These are phyloP conservation scores for Motacilla tschutschensis DNA, from an alignment of 2,113 vertebrate genomes.

Conservation along the genomic window DNA sequence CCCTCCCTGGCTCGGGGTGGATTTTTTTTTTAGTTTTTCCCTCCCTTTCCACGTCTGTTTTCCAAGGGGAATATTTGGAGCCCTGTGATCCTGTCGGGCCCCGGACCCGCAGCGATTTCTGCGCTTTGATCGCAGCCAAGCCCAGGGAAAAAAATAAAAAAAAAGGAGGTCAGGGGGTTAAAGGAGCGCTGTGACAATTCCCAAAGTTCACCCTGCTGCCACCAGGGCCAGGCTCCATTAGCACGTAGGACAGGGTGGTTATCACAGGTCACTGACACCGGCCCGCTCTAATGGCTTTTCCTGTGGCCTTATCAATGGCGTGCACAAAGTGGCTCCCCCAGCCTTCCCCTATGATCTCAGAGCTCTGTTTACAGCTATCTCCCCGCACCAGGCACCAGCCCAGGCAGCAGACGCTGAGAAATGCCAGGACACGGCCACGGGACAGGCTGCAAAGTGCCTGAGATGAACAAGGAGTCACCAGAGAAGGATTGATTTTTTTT, in stretches of 20 bases:
- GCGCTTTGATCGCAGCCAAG: constrained; percentile 46
- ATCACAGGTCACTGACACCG: constrained; percentile 57
- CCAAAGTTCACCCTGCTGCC: constrained; percentile 50
- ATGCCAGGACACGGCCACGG: constrained; percentile 47
- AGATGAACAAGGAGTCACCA: constrained; percentile 32
- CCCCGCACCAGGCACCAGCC: constrained; percentile 60
- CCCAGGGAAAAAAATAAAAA: neutral
- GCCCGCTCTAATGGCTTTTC: constrained; percentile 70
- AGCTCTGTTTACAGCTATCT: constrained; percentile 67
- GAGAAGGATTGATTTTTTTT: constrained; percentile 15
- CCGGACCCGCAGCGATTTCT: neutral
- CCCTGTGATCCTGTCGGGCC: neutral
- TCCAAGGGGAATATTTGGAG: constrained; percentile 9
- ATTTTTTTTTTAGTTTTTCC: neutral
- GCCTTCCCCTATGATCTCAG: constrained; percentile 65
- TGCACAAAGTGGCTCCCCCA: constrained; percentile 69
- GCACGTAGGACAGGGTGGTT: constrained; percentile 60
- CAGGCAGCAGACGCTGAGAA: constrained; percentile 64
- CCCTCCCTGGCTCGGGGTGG: accelerated
- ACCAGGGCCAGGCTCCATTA: constrained; percentile 47
- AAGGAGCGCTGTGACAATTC: constrained; percentile 61
- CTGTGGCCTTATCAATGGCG: constrained; percentile 74
- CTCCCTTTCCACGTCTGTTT: neutral
- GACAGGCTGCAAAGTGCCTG: constrained; percentile 53
- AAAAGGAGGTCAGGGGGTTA: constrained; percentile 63